Conservation (phyloP, 2,113 vertebrate species). For the Salvelinus fontinalis region DNA sequence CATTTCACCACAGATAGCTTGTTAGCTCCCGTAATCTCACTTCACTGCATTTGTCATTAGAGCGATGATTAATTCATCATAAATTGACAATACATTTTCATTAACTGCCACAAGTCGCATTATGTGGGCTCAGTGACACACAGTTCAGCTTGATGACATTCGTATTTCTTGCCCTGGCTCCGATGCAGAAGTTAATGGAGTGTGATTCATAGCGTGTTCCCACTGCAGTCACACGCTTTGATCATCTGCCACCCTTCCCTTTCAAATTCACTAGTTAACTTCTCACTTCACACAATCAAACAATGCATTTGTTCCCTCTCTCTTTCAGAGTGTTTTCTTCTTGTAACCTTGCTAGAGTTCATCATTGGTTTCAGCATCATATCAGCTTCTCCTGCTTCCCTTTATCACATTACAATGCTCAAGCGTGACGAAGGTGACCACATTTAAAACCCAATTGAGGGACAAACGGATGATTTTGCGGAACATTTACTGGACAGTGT, state of each 20-base stretch:
- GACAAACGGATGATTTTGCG: too few relatives aligned
- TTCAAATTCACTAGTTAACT: conserved; percentile 28
- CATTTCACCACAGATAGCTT: neutral
- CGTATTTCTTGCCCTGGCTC: conserved; percentile 32
- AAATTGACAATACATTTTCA: conserved; percentile 42
- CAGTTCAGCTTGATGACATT: conserved; percentile 31
- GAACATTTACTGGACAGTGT: too few relatives aligned
- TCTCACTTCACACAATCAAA: conserved; percentile 14
- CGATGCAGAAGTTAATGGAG: conserved; percentile 41
- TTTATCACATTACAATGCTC: conserved; percentile 41
- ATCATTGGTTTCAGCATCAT: conserved; percentile 23
- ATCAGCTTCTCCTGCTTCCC: conserved; percentile 50
- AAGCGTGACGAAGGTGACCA: conserved; percentile 19
- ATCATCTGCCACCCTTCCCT: conserved; percentile 38
- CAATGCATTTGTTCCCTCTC: conserved; percentile 9
- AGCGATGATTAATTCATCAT: conserved; percentile 47
- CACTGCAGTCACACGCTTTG: conserved; percentile 28
- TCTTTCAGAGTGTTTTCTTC: conserved; percentile 19
- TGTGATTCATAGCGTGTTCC: conserved; percentile 23
- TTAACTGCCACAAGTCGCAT: conserved; percentile 42
- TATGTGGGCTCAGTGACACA: conserved; percentile 33
- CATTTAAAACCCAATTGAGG: too few relatives aligned
- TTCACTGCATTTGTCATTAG: conserved; percentile 29
- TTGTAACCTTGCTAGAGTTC: conserved; percentile 44
- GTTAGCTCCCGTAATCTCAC: neutral